A percentile compares a stretch with the other conserved stretches of the same genome.
These are phyloP conservation scores for Chionomys nivalis DNA, from an alignment of 2,113 vertebrate species.

Conservation along the genomic window DNA sequence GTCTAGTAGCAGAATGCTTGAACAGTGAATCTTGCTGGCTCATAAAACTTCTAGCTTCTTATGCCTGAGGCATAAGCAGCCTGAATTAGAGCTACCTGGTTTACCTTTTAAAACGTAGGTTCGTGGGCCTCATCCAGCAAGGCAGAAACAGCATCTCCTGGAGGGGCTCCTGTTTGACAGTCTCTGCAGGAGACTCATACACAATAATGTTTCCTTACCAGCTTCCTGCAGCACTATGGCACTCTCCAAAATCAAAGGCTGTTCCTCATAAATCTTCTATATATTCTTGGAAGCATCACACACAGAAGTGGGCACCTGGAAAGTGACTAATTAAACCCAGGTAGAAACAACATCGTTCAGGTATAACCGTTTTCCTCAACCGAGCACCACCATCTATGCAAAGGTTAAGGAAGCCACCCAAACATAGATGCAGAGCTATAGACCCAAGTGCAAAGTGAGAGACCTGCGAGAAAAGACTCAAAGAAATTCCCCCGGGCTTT, in stretches of 20 bases:
- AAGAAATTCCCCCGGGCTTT: background rate
- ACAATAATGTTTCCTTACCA: constrained; percentile 53
- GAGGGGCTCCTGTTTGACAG: background rate
- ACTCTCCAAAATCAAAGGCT: constrained; percentile 70
- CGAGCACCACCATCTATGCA: constrained; percentile 40
- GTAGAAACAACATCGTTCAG: constrained; percentile 65
- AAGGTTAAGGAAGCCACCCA: constrained; percentile 39
- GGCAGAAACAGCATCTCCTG: constrained; percentile 20
- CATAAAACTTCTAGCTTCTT: background rate
- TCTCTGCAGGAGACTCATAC: constrained; percentile 29
- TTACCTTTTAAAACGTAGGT: constrained; percentile 17
- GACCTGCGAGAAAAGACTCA: background rate
- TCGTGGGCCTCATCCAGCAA: background rate
- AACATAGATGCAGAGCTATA: background rate
- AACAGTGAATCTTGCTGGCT: background rate
- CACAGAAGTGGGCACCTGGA: constrained; percentile 64
- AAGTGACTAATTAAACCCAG: constrained; percentile 68
- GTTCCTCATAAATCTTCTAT: constrained; percentile 72
- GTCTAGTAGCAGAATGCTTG: background rate
- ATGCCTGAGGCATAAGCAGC: background rate
- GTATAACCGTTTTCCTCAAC: constrained; percentile 45
- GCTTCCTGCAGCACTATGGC: constrained; percentile 60
- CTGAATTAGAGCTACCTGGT: background rate
- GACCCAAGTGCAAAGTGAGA: constrained; percentile 8
- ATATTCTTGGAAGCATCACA: constrained; percentile 63